Percentiles rank a stretch among this genome's conserved stretches.
phyloP scores from a whole-genome alignment of 2,888 invertebrate species.

The Drosophila koepferae region DNA sequence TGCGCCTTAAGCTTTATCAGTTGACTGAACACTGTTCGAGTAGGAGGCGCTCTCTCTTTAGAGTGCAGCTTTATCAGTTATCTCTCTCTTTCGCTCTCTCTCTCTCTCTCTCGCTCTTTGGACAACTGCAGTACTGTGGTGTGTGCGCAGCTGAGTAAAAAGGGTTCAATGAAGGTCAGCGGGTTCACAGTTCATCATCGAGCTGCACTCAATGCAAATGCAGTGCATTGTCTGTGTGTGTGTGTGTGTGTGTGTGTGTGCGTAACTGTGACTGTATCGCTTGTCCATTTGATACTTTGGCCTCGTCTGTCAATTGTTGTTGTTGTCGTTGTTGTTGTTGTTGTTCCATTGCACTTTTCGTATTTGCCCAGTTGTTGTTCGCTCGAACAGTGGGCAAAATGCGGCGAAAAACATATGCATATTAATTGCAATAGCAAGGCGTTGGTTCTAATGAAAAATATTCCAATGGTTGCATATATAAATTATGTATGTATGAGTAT shows the following conservation, averaged over 20 bases:
- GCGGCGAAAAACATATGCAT: slow-evolving; percentile 66
- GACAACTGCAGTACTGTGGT: slow-evolving; percentile 12
- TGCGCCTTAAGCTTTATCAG: slow-evolving; percentile 53
- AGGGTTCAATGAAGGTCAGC: slow-evolving; percentile 84
- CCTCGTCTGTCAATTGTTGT: slow-evolving; percentile 73
- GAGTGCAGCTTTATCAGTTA: slow-evolving; percentile 35
- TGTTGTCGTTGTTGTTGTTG: slow-evolving; percentile 30
- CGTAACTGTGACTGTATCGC: slow-evolving; percentile 59
- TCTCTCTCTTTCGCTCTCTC: neutral
- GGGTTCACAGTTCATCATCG: slow-evolving; percentile 84
- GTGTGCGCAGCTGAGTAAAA: slow-evolving; percentile 33
- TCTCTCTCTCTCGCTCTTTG: neutral
- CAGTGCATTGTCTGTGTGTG: slow-evolving; percentile 9
- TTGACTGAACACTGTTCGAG: neutral
- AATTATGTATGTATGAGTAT: too few species aligned
- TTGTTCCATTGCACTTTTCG: slow-evolving; percentile 67
- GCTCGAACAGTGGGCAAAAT: slow-evolving; percentile 40
- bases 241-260: slow-evolving; percentile 6
- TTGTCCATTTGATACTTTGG: slow-evolving; percentile 79
- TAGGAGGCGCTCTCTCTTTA: neutral
- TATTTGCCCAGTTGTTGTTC: slow-evolving; percentile 76
- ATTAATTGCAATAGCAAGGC: slow-evolving; percentile 59
- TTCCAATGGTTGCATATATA: slow-evolving; percentile 14
- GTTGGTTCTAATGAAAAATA: slow-evolving; percentile 61
- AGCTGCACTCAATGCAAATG: slow-evolving; percentile 44